phyloP scores from a whole-genome alignment of 2,888 invertebrate genomes.

The Drosophila siamana region DNA sequence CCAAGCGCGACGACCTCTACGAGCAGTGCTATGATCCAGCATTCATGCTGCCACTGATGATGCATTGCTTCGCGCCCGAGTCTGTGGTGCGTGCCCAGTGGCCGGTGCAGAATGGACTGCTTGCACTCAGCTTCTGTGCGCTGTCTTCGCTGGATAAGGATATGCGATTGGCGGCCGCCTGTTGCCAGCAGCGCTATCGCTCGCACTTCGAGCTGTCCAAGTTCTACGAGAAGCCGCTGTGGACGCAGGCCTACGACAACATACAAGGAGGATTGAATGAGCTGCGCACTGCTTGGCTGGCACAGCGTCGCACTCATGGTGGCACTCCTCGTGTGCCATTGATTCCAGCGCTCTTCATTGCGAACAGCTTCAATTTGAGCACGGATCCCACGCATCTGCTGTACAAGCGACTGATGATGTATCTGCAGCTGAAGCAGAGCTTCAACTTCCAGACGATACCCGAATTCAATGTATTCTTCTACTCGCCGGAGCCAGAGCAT shows the following conservation, averaged over 20 bases:
- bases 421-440: slow-evolving; percentile 91
- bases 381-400: slow-evolving; percentile 91
- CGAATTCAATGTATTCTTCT: slow-evolving; percentile 93
- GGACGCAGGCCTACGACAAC: slow-evolving; percentile 84
- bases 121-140: slow-evolving; percentile 90
- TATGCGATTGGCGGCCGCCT: slow-evolving; percentile 90
- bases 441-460: slow-evolving; percentile 93
- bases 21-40: slow-evolving; percentile 91
- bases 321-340: slow-evolving; percentile 84
- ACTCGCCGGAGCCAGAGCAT: slow-evolving; percentile 90
- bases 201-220: slow-evolving; percentile 90
- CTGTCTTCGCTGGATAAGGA: slow-evolving; percentile 89
- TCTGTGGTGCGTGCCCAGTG: slow-evolving; percentile 90
- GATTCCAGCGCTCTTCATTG: slow-evolving; percentile 83
- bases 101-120: slow-evolving; percentile 89
- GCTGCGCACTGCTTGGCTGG: slow-evolving; percentile 79
- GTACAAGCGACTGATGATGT: slow-evolving; percentile 92
- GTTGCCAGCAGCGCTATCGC: slow-evolving; percentile 90
- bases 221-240: slow-evolving; percentile 84
- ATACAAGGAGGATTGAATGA: slow-evolving; percentile 83
- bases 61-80: slow-evolving; percentile 91
- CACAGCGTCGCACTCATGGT: slow-evolving; percentile 81
- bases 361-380: slow-evolving; percentile 87
- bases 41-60: slow-evolving; percentile 92
- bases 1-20: slow-evolving; percentile 76